Percentiles rank a stretch among this genome's conserved stretches.
Conservation (phyloP, 2,113 vertebrate species). For the Eulemur rufifrons region DNA sequence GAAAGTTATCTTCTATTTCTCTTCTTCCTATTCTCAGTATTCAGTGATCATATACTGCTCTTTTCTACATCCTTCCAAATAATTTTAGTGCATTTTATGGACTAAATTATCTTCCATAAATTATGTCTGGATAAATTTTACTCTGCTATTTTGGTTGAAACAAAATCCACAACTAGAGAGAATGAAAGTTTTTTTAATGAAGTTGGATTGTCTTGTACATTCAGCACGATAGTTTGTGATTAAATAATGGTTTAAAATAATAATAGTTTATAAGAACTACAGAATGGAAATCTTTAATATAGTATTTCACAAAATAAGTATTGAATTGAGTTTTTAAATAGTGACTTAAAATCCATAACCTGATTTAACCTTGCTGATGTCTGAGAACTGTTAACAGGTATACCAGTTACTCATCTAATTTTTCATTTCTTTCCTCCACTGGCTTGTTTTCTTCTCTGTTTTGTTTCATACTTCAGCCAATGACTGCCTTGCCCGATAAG, state of each 20-base stretch:
- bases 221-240: not conserved
- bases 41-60: not conserved
- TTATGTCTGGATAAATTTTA: slow-evolving; percentile 25
- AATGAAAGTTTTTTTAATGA: slow-evolving; percentile 8
- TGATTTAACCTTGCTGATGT: not conserved
- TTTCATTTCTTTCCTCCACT: not conserved
- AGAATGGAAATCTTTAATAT: not conserved
- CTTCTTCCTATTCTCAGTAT: not conserved
- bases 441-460: not conserved
- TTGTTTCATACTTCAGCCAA: not conserved
- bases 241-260: not conserved
- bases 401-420: not conserved
- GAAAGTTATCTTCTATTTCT: not conserved
- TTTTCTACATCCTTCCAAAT: not conserved
- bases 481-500: not conserved
- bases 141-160: slow-evolving; percentile 17
- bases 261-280: not conserved
- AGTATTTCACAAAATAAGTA: not conserved
- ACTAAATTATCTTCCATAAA: not conserved
- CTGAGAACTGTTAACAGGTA: not conserved
- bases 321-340: slow-evolving; percentile 4
- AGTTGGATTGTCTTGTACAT: not conserved
- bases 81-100: slow-evolving; percentile 3
- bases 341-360: not conserved
- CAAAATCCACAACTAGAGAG: not conserved